Conservation (phyloP, 2,888 invertebrate species). For the Leptopilina drosophilae region DNA sequence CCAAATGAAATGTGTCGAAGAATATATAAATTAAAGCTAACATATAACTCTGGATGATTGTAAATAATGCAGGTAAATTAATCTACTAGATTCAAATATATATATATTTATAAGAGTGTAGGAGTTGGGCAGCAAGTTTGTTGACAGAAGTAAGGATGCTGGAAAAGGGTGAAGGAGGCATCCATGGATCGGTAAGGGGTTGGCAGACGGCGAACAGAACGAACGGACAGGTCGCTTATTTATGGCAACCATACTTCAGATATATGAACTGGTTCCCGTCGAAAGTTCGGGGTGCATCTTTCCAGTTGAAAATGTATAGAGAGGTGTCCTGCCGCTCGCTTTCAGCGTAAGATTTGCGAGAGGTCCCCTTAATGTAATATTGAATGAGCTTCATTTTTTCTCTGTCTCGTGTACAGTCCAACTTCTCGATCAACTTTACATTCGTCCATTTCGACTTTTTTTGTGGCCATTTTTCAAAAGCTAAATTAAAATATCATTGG, state of each 20-base stretch:
- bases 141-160: conserved; percentile 46
- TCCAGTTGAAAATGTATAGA: conserved; percentile 75
- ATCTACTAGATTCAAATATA: background rate
- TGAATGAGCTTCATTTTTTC: conserved; percentile 68
- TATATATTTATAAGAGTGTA: conserved; percentile 31
- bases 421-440: conserved; percentile 19
- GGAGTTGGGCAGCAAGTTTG: conserved; percentile 26
- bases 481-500: background rate
- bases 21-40: no score
- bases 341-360: conserved; percentile 72
- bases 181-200: conserved; percentile 14
- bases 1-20: no score
- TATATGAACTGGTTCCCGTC: conserved; percentile 77
- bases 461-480: background rate
- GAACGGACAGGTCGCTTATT: conserved; percentile 76
- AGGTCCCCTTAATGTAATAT: conserved; percentile 71
- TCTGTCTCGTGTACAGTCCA: background rate
- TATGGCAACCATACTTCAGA: conserved; percentile 77
- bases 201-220: conserved; percentile 55
- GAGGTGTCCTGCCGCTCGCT: conserved; percentile 66
- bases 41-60: no score
- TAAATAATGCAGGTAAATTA: no score
- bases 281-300: conserved; percentile 76
- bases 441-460: background rate
- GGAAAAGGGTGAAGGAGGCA: conserved; percentile 36